Percentiles rank a stretch among this genome's conserved stretches.
Conservation (phyloP, 2,113 vertebrate genomes). For the Sarotherodon lohbergeri region DNA sequence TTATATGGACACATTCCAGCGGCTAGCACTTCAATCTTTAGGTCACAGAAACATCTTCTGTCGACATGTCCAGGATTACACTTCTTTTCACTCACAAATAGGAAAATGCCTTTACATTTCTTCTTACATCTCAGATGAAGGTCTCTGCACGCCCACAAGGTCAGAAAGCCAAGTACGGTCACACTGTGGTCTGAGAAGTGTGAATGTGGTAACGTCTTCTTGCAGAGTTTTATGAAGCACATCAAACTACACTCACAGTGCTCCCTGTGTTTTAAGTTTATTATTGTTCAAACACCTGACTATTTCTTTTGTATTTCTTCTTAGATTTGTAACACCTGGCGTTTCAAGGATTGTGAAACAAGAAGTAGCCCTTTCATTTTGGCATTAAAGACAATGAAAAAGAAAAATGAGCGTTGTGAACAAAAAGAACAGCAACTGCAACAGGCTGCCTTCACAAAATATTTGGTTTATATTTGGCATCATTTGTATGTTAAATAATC, state of each 20-base stretch:
- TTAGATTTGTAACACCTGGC: background rate
- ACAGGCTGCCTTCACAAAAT: background rate
- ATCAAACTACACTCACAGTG: background rate
- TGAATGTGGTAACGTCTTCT: background rate
- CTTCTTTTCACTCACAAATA: background rate
- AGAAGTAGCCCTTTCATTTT: background rate
- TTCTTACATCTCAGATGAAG: background rate
- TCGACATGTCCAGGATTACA: background rate
- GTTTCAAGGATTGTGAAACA: background rate
- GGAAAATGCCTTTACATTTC: background rate
- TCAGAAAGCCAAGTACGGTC: background rate
- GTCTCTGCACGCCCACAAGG: background rate
- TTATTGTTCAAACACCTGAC: background rate
- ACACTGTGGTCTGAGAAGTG: background rate
- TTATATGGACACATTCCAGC: background rate
- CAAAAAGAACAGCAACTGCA: background rate
- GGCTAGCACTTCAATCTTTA: background rate
- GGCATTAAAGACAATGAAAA: background rate
- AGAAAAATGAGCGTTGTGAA: background rate
- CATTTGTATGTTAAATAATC: background rate
- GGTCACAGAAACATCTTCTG: background rate
- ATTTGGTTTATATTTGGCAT: background rate
- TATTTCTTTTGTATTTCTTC: background rate
- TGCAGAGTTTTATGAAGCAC: background rate
- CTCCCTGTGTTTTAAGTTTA: background rate